Base-by-base conservation (phyloP, 2,888 invertebrate genomes). In the Pachydiplax longipennis region DNA sequence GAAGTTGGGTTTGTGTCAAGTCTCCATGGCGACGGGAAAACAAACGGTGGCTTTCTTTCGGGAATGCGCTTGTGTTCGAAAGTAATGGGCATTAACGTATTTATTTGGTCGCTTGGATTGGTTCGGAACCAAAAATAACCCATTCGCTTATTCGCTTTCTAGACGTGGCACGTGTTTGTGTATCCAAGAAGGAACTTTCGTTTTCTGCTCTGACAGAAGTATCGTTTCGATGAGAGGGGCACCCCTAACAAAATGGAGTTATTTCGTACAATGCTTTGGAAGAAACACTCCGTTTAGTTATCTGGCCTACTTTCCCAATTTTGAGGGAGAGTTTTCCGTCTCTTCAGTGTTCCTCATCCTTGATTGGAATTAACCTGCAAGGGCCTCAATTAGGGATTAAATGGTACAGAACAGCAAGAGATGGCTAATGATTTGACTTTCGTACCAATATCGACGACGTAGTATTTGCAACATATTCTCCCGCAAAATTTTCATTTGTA, bases 201-300 rank as follows among this genome's bases (percentile, higher is more conserved):
- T 61, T 58, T 87, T 87, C 48, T 58, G 61, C 87, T 87, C 87
- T 87, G 87, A 87, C 58, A 87, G 87, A 87, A 87, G 37, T 87
- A 87, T 87, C 58, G 87, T 87, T 87, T 87, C 58, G 61, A 87
- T 61, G 35, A 87, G 87, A 58, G 58, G 37, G 61, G 58, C 58
- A n/a, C 22, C 25, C 73, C 25, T 73, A 1, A 31, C 73, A 31
- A 31, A 25, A 31, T 73, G 73, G 73, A 31, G 31, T 31, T 73
- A 73, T 73, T 73, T 8, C 13, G 73, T 25, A 31, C 73, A 73
- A 73, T 73, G 31, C 25, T 3, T 53, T 53, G 53, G 53, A 18
- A 15, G 18, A 53, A 53, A 18, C 53, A 1, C 18, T 18, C 53
- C 53, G 18, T 53, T 53, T 18, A 18, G 53, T 6, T 44, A 3